Evolutionary conservation across 2,797 vertebrate genomes (phyloP).

Genomic region (Pseudotriccus pelzelni): DNA sequence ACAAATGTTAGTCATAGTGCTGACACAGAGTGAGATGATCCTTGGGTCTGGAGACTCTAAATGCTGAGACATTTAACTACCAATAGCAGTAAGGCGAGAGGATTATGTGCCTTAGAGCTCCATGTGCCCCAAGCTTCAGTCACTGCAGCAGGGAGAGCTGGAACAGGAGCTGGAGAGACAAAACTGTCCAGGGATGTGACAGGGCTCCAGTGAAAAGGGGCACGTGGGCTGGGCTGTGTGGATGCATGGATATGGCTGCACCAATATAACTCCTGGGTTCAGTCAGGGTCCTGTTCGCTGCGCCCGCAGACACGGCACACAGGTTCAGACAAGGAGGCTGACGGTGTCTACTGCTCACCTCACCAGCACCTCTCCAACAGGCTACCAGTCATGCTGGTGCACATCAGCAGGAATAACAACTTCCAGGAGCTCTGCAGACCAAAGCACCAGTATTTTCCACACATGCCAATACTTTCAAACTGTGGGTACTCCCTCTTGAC

Average conservation of each 20-base stretch:
- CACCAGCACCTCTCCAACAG: neutral
- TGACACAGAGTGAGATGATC: neutral
- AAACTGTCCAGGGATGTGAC: accelerated
- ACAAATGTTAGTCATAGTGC: accelerated
- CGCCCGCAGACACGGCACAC: neutral
- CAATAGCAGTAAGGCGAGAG: neutral
- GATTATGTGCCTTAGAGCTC: neutral
- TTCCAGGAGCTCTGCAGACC: constrained; percentile 27
- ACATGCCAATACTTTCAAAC: neutral
- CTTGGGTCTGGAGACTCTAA: neutral
- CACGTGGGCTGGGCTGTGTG: accelerated
- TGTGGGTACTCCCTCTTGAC: constrained; percentile 27
- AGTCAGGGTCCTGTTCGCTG: neutral
- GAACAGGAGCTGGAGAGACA: neutral
- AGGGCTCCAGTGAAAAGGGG: neutral
- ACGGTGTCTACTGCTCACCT: neutral
- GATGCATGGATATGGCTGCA: accelerated
- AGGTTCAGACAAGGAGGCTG: neutral
- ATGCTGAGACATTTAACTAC: neutral
- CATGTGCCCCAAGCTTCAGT: neutral
- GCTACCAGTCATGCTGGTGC: neutral
- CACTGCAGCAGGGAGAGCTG: neutral
- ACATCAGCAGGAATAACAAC: neutral
- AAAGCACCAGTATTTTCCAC: neutral
- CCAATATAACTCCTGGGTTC: accelerated